Conservation (phyloP, 2,797 vertebrate species). For the Valencia hispanica region DNA sequence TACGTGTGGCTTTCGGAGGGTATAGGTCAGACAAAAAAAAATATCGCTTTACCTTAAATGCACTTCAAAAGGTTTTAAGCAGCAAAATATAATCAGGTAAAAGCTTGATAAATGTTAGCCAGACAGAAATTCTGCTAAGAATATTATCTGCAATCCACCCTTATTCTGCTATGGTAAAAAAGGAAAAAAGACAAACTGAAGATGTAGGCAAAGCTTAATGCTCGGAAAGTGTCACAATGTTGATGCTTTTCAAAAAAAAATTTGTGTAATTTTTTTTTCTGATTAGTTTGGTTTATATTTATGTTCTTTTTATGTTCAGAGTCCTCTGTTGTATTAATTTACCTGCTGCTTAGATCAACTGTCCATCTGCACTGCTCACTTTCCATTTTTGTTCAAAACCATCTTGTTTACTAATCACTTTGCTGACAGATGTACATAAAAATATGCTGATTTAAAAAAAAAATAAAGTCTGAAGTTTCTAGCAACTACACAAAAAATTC, state of each 20-base stretch:
- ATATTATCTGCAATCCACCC: neutral
- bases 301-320: neutral
- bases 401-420: neutral
- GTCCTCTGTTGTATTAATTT: neutral
- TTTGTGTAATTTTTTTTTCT: neutral
- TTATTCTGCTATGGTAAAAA: neutral
- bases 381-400: neutral
- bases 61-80: slow-evolving; percentile 13
- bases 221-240: too few relatives aligned
- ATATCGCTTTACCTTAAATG: slow-evolving; percentile 11
- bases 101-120: neutral
- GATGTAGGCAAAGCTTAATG: neutral
- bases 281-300: neutral
- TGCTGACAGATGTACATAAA: neutral
- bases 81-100: slow-evolving; percentile 15
- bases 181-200: neutral
- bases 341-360: neutral
- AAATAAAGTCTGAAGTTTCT: neutral
- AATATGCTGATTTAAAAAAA: too few relatives aligned
- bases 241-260: too few relatives aligned
- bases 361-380: neutral
- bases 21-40: slow-evolving; percentile 15
- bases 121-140: slow-evolving; percentile 1
- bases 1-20: slow-evolving; percentile 31
- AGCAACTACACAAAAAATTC: too few relatives aligned